These are phyloP conservation scores for Neolamprologus caudopunctatus DNA, from an alignment of 2,113 vertebrate species.

Conservation along the genomic window DNA sequence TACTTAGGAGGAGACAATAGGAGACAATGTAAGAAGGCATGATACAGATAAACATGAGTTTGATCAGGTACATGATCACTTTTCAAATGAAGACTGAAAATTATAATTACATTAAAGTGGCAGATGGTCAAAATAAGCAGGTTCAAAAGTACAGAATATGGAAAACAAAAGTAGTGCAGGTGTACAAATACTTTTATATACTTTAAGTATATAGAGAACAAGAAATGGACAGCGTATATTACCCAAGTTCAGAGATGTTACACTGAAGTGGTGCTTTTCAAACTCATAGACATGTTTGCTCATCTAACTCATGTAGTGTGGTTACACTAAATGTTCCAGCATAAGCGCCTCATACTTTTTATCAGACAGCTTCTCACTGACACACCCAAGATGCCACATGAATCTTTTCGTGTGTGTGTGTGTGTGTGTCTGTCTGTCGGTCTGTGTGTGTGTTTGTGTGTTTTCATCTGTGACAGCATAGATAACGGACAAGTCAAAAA, in stretches of 20 bases:
- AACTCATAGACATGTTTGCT: neutral
- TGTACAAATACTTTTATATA: neutral
- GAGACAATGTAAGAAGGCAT: neutral
- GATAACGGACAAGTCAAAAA: neutral
- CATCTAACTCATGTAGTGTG: neutral
- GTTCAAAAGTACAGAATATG: neutral
- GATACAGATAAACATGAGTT: neutral
- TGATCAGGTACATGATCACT: neutral
- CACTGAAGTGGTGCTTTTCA: neutral
- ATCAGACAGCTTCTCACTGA: neutral
- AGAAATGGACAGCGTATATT: neutral
- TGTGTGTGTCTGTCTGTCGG: accelerated
- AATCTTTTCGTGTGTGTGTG: neutral
- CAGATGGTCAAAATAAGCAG: neutral
- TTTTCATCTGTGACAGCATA: neutral
- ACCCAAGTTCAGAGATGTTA: neutral
- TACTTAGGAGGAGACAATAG: neutral
- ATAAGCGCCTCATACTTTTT: neutral
- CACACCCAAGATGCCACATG: neutral
- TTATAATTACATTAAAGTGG: neutral
- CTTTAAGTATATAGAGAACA: neutral
- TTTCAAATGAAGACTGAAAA: neutral
- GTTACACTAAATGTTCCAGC: neutral
- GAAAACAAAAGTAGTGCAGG: neutral
- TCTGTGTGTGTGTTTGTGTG: neutral